Evolutionary conservation across 2,113 vertebrate genomes (phyloP).

Genomic region (Pygoscelis adeliae): DNA sequence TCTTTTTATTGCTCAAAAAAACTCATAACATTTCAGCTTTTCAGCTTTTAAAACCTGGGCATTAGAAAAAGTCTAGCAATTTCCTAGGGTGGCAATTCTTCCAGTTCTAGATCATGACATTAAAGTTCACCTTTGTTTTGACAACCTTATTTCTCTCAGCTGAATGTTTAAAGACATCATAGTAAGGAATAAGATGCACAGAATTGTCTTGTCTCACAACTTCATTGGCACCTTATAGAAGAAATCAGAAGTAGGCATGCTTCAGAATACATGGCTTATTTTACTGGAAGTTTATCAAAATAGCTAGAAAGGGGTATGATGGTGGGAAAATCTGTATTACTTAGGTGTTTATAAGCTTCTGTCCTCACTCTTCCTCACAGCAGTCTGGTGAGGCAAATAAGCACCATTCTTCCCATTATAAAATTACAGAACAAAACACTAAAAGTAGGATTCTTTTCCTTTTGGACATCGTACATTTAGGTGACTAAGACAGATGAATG

Average conservation of each 20-base stretch:
- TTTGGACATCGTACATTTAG: neutral
- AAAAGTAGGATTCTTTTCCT: neutral
- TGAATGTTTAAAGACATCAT: neutral
- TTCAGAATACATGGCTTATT: neutral
- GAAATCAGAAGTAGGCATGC: neutral
- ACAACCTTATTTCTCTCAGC: neutral
- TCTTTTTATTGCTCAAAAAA: neutral
- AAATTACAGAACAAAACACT: neutral
- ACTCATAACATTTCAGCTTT: accelerated
- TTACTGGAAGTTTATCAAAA: neutral
- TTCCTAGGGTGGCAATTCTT: neutral
- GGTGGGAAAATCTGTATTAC: neutral
- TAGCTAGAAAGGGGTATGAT: neutral
- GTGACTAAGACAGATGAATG: neutral
- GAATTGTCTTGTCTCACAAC: neutral
- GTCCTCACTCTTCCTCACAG: neutral
- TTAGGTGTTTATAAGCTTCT: neutral
- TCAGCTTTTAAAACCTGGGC: neutral
- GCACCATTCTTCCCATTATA: neutral
- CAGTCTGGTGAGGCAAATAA: neutral
- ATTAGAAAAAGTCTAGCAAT: neutral
- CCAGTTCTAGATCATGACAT: neutral
- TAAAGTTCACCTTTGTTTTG: neutral
- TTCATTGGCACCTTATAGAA: neutral
- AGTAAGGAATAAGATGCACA: neutral